Conservation (phyloP, 2,888 invertebrate genomes). For the Latrodectus hesperus region DNA sequence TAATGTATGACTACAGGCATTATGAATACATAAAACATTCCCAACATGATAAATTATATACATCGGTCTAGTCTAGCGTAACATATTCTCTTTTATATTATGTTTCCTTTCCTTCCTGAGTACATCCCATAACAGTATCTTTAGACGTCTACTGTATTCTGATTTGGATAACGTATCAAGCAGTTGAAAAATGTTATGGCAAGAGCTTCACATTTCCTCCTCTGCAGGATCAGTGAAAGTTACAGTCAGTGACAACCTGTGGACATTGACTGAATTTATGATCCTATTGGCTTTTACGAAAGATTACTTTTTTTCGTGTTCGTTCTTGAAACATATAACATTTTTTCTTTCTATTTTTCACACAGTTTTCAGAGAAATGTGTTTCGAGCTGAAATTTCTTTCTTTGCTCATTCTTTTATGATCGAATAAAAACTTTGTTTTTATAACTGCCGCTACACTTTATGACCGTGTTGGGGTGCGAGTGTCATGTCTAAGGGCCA, state of each 20-base stretch:
- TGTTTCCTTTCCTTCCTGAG: background rate
- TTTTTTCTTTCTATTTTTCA: conserved; percentile 24
- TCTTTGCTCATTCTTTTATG: conserved; percentile 56
- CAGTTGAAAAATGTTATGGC: conserved; percentile 45
- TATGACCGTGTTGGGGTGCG: conserved; percentile 32
- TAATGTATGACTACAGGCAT: too few relatives aligned
- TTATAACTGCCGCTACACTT: conserved; percentile 56
- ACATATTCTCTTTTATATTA: background rate
- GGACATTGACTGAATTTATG: conserved; percentile 60
- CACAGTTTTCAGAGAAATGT: conserved; percentile 34
- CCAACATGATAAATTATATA: background rate
- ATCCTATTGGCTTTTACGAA: conserved; percentile 44
- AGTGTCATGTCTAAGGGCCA: conserved; percentile 40
- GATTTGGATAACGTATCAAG: conserved; percentile 38
- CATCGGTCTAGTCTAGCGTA: background rate
- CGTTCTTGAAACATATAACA: background rate
- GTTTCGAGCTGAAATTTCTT: conserved; percentile 46
- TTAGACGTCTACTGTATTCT: conserved; percentile 28
- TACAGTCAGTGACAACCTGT: conserved; percentile 55
- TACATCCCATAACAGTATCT: background rate
- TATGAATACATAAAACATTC: background rate
- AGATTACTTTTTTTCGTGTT: conserved; percentile 24
- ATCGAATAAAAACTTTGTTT: conserved; percentile 61
- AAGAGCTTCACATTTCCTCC: conserved; percentile 17
- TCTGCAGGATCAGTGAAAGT: conserved; percentile 28